Conservation (phyloP, 1,140 invertebrate species). For the Laupala kohalensis region DNA sequence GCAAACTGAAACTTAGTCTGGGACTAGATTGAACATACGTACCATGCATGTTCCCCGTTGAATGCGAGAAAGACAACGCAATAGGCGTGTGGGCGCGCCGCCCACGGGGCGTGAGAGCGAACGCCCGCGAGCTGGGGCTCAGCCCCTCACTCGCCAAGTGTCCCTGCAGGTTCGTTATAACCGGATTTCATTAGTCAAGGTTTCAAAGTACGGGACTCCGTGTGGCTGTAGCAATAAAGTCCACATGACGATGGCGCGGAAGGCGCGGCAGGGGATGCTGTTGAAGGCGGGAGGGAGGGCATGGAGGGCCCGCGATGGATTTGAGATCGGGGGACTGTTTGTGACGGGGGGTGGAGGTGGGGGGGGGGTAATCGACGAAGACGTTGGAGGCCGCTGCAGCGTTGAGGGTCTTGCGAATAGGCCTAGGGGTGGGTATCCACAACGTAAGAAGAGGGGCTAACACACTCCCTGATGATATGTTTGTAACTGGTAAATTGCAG, state of each 20-base stretch:
- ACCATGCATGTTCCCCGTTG: background rate
- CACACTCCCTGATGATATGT: background rate
- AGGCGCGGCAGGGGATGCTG: background rate
- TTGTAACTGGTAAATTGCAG: background rate
- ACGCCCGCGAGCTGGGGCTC: background rate
- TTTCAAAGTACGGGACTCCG: background rate
- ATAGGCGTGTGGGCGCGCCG: background rate
- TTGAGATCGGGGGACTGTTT: background rate
- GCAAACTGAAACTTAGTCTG: background rate
- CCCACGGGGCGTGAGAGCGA: background rate
- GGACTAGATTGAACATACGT: background rate
- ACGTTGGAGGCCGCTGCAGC: no score
- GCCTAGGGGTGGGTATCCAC: no score
- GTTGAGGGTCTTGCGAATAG: no score
- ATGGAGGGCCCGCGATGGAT: background rate
- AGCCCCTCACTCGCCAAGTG: background rate
- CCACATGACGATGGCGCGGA: background rate
- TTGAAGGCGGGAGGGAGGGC: no score
- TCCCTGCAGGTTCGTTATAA: background rate
- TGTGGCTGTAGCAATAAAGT: background rate
- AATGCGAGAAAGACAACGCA: background rate
- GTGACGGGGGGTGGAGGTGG: background rate
- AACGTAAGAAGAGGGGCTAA: background rate
- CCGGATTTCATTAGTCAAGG: background rate
- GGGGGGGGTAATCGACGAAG: no score